These are phyloP conservation scores for Oreochromis niloticus DNA, from an alignment of 2,113 vertebrate genomes.

Conservation along the genomic window DNA sequence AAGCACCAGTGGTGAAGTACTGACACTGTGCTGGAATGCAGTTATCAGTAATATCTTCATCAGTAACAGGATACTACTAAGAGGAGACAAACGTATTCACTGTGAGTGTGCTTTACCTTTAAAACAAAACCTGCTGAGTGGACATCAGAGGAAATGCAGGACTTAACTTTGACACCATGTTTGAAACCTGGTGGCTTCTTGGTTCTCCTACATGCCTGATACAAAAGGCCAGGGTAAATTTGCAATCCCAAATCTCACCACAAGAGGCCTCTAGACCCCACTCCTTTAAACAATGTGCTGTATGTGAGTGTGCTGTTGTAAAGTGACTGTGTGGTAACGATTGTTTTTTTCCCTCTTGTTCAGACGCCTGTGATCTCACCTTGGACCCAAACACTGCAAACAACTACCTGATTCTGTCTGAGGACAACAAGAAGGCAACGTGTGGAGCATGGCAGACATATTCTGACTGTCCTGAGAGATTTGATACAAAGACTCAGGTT, in stretches of 20 bases:
- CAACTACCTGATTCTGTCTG: not conserved
- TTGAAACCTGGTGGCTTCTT: not conserved
- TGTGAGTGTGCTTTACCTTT: not conserved
- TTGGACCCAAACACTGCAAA: not conserved
- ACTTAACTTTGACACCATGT: not conserved
- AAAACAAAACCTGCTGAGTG: not conserved
- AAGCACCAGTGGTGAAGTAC: not conserved
- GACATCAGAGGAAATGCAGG: not conserved
- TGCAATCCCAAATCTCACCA: not conserved
- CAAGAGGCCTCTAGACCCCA: not conserved
- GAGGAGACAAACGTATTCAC: not conserved
- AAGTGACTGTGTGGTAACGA: not conserved
- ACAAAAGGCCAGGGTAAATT: not conserved
- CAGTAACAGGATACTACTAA: not conserved
- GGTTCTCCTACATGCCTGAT: not conserved
- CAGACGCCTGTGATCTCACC: not conserved
- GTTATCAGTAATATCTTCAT: not conserved
- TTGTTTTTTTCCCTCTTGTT: not conserved
- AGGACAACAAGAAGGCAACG: not conserved
- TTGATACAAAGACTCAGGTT: not conserved
- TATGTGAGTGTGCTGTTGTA: not conserved
- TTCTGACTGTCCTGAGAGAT: not conserved
- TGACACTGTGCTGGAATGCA: not conserved
- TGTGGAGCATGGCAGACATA: fast-evolving
- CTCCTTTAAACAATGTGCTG: not conserved